phyloP scores from a whole-genome alignment of 2,888 invertebrate genomes.

The Eulithis testata region DNA sequence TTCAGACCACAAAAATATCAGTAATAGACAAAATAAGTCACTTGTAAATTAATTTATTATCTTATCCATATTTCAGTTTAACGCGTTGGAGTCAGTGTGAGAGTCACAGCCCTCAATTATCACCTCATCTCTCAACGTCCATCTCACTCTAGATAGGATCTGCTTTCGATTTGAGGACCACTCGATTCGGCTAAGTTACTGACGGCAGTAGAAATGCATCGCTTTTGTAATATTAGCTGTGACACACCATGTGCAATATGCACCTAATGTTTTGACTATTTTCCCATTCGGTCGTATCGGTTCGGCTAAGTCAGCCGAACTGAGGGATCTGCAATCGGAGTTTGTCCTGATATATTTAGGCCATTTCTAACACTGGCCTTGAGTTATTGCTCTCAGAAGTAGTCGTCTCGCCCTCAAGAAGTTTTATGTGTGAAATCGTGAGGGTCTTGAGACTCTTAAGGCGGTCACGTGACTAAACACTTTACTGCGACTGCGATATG shows the following conservation, averaged over 20 bases:
- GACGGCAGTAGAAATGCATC: neutral
- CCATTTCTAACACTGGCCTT: slow-evolving; percentile 33
- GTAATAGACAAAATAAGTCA: neutral
- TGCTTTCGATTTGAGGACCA: slow-evolving; percentile 1
- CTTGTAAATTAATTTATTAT: neutral
- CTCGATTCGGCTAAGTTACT: slow-evolving; percentile 2
- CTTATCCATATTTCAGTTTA: slow-evolving; percentile 23
- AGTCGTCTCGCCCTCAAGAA: slow-evolving; percentile 6
- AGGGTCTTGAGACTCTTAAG: neutral
- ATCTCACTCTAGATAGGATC: slow-evolving; percentile 36
- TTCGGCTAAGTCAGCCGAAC: neutral
- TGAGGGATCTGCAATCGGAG: neutral
- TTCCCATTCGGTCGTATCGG: too few relatives aligned
- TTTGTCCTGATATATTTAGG: slow-evolving; percentile 35
- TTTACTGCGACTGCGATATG: neutral
- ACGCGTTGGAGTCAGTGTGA: slow-evolving; percentile 35
- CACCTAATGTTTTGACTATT: neutral
- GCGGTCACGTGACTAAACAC: neutral
- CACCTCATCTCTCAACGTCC: slow-evolving; percentile 55
- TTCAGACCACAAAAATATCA: too few relatives aligned
- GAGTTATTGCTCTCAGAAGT: slow-evolving; percentile 35
- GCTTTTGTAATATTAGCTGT: too few relatives aligned
- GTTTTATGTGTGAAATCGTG: slow-evolving; percentile 6
- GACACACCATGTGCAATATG: too few relatives aligned
- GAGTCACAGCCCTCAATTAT: slow-evolving; percentile 50